Conservation (phyloP, 2,888 invertebrate species). For the Piscicola geometra region DNA sequence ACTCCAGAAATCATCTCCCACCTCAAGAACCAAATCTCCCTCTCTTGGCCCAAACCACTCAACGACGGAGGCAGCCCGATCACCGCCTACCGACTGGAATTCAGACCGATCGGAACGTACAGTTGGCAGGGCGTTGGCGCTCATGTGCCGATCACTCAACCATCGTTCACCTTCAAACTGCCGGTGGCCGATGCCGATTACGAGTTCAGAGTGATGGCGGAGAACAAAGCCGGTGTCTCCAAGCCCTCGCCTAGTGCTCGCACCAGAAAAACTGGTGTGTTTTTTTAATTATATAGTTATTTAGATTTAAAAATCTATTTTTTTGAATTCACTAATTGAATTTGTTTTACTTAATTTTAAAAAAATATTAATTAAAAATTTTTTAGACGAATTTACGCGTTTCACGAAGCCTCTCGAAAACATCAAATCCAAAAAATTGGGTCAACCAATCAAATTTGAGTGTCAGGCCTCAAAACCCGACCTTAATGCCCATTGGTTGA, state of each 20-base stretch:
- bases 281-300: background rate
- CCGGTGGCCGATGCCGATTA: slow-evolving; percentile 61
- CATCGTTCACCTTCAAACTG: slow-evolving; percentile 41
- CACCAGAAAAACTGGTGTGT: slow-evolving; percentile 42
- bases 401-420: slow-evolving; percentile 43
- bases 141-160: slow-evolving; percentile 37
- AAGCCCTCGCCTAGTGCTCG: slow-evolving; percentile 60
- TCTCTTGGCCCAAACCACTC: slow-evolving; percentile 45
- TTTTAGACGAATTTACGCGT: slow-evolving; percentile 42
- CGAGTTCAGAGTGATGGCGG: slow-evolving; percentile 76
- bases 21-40: slow-evolving; percentile 40
- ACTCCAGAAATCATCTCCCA: slow-evolving; percentile 43
- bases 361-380: background rate
- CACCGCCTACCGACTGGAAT: slow-evolving; percentile 46
- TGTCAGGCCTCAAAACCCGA: slow-evolving; percentile 42
- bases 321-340: background rate
- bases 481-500: slow-evolving; percentile 43
- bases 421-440: slow-evolving; percentile 41
- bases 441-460: slow-evolving; percentile 41
- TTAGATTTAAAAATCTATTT: background rate
- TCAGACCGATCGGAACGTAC: slow-evolving; percentile 41
- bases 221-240: slow-evolving; percentile 75
- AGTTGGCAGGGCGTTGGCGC: slow-evolving; percentile 41
- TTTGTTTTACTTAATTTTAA: background rate
- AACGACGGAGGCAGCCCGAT: slow-evolving; percentile 48